A percentile compares a stretch with the other conserved stretches of the same genome.
Evolutionary conservation across 2,797 vertebrate species (phyloP).

Genomic region (Chelon auratus): DNA sequence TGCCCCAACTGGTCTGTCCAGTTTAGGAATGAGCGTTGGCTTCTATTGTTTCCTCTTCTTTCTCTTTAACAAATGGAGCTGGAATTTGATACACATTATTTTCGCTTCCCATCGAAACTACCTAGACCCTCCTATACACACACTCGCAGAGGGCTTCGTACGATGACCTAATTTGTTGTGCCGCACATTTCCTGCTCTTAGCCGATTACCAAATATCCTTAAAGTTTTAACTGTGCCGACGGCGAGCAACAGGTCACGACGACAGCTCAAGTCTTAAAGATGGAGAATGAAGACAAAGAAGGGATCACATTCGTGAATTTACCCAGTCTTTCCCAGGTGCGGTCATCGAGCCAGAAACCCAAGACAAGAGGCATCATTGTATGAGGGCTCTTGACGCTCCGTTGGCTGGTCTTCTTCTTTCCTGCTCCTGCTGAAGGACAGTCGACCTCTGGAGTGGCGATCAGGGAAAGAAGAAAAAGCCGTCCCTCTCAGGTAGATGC

Average conservation of each 20-base stretch:
- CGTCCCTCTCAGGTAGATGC: conserved; percentile 72
- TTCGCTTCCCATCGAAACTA: conserved; percentile 82
- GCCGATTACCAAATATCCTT: conserved; percentile 37
- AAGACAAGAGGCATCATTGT: conserved; percentile 81
- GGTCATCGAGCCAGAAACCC: conserved; percentile 79
- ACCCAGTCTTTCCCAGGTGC: conserved; percentile 81
- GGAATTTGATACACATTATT: conserved; percentile 88
- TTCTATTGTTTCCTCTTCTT: conserved; percentile 87
- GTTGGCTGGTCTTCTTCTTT: conserved; percentile 80
- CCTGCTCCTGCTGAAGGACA: conserved; percentile 79
- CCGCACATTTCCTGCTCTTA: conserved; percentile 58
- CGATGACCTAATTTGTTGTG: conserved; percentile 59
- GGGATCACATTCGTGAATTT: conserved; percentile 76
- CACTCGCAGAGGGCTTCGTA: conserved; percentile 50
- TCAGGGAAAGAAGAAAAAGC: conserved; percentile 54
- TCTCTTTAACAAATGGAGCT: conserved; percentile 87
- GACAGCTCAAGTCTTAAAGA: conserved; percentile 59
- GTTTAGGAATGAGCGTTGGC: conserved; percentile 93
- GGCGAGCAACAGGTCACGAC: conserved; percentile 65
- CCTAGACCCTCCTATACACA: conserved; percentile 61
- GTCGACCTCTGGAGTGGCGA: conserved; percentile 75
- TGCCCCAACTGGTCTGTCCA: conserved; percentile 97
- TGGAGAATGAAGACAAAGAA: conserved; percentile 73
- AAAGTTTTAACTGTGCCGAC: conserved; percentile 56
- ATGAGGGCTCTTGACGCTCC: conserved; percentile 64